These are phyloP conservation scores for Hyposmocoma kahamanoa DNA, from an alignment of 1,140 invertebrate species.

Conservation along the genomic window DNA sequence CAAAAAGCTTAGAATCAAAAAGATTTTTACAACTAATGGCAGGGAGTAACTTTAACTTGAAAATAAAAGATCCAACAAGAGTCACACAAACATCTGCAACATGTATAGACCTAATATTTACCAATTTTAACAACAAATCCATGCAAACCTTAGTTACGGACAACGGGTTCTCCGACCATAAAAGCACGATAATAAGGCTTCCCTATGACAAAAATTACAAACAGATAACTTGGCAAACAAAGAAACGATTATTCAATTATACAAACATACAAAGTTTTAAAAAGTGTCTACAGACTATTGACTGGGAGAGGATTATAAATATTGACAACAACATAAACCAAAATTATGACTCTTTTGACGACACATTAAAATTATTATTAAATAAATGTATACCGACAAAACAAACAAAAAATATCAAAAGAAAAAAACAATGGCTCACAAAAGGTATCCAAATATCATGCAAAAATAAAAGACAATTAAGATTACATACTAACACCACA, in stretches of 20 bases:
- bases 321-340: background rate
- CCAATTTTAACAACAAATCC: background rate
- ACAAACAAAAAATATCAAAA: conserved; percentile 5
- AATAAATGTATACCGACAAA: conserved; percentile 1
- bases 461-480: conserved; percentile 1
- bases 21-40: background rate
- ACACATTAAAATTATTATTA: background rate
- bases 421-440: conserved; percentile 6
- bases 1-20: background rate
- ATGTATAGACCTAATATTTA: conserved; percentile 1
- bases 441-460: conserved; percentile 4
- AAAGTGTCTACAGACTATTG: background rate
- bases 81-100: background rate
- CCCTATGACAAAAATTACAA: background rate
- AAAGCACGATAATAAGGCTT: background rate
- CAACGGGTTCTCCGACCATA: conserved; percentile 5
- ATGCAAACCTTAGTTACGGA: background rate
- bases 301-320: background rate
- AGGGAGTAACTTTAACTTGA: background rate
- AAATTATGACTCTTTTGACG: background rate
- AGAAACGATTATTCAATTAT: background rate
- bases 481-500: background rate
- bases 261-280: background rate
- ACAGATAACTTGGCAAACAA: no score
- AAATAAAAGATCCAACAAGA: background rate